Evolutionary conservation across 2,888 invertebrate genomes (phyloP), one percentile per base, ranked within the genome.

Genomic region (Branchinecta sandiegonensis): DNA sequence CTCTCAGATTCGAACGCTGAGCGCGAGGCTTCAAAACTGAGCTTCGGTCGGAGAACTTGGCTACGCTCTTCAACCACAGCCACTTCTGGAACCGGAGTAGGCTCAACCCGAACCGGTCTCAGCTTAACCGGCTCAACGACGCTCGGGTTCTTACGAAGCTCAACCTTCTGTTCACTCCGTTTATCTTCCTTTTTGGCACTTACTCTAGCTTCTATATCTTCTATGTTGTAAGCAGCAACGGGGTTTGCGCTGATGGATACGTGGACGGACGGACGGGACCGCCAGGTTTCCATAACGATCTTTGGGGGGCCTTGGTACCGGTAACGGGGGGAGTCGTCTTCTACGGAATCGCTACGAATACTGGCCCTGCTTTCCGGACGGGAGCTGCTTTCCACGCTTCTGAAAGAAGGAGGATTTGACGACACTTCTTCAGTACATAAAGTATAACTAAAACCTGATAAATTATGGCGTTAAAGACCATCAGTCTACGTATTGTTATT

Each of bases 281-380:
- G 65, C 69, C 69, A 69, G n/a, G 69, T 50, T 17, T 69, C 69
- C 37, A 69, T 47, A 47, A 64, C 67, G 37, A 69, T 66, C 47
- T 67, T 65, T 23, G 69, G 69, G 13, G 69, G 69, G 23, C 69
- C 69, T n/a, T 46, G 65, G 56, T 69, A 69, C 17, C 69, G 69
- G 56, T 69, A 68, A 8, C 66, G 48, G 23, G 64, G 23, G n/a
- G 3, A 17, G n/a, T 56, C 63, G 63, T 56, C 63, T 8, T 56
- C 63, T 9, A 23, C 14, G 8, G n/a, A 23, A 9, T 56, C 63
- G 23, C 63, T 56, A 9, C 63, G 63, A 8, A 23, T 56, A 23
- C 63, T 56, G 23, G 63, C 23, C 23, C 23, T n/a, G 23, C 63
- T 56, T 23, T 56, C 63, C 23, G 12, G 63, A 56, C 63, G 63